Evolutionary conservation across 2,888 invertebrate species (phyloP), one percentile per base, ranked within the genome.

Genomic region (Ptilodon capucinus): DNA sequence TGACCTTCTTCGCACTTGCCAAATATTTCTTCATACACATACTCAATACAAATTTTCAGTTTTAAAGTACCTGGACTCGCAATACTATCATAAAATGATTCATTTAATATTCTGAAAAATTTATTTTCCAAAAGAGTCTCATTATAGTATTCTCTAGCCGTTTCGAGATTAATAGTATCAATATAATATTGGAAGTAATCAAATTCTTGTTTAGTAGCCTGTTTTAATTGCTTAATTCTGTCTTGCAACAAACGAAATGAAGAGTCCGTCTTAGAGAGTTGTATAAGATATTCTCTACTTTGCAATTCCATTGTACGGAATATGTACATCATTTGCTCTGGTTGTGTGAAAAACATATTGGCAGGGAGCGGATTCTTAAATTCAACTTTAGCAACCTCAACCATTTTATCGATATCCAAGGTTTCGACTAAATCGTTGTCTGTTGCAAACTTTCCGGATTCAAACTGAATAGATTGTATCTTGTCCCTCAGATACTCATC

Each of bases 1-100:
- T 91, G 91, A 2, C 88, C 90, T 67, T 91, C 91, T 62, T 91
- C 90, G 61, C 87, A 86, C 59, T 89, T 89, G 0, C 91, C 90
- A 56, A 87, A 83, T 32, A 91, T 66, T 75, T 89, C 80, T 69
- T 90, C 88, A 49, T 90, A 91, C 17, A 91, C 91, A 52, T 83
- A 91, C 68, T 91, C 91, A 28, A 91, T 80, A 62, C 91, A 91
- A 50, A 90, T 89, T 75, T 84, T 86, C 32, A 91, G 62, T 61
- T 88, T 89, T 23, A 91, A 68, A 14, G 81, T 86, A 46, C 57
- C 66, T 3, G 83, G 86, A 65, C 86, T 86, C 1, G 91, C 89
- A 14, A 91, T 83, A 47, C 78, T 86, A 21, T 87, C 80, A 53
- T 84, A 89, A 70, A 91, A 91, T 8, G 72, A 62, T 50, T 84